These are phyloP conservation scores for Diphyllodes magnificus DNA, from an alignment of 2,113 vertebrate genomes.

Conservation along the genomic window DNA sequence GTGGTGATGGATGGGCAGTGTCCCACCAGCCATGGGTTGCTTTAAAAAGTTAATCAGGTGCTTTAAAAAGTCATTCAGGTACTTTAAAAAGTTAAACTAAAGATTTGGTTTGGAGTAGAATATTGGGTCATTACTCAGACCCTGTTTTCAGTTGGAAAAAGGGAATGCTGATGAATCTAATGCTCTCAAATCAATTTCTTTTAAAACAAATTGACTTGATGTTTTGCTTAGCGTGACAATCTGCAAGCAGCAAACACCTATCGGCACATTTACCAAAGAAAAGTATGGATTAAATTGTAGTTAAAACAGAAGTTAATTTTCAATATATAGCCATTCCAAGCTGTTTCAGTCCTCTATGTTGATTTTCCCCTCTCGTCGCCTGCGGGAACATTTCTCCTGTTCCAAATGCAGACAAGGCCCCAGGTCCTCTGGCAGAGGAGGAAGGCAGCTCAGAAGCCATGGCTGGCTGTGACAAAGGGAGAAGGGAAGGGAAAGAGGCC, in stretches of 20 bases:
- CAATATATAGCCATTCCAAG: background rate
- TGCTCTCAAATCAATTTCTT: background rate
- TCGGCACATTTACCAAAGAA: background rate
- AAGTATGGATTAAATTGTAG: slow-evolving; percentile 14
- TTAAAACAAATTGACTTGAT: background rate
- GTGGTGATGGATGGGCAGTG: background rate
- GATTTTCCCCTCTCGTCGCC: background rate
- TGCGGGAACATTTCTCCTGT: background rate
- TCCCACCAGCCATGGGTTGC: fast-evolving
- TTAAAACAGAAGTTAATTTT: slow-evolving; percentile 9
- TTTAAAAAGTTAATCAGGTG: background rate
- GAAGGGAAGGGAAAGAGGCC: background rate
- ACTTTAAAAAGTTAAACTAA: background rate
- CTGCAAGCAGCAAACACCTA: background rate
- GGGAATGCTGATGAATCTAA: background rate
- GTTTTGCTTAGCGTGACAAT: slow-evolving; percentile 13
- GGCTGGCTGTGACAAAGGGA: background rate
- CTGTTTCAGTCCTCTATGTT: background rate
- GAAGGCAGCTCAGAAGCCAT: background rate
- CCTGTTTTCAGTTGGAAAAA: background rate
- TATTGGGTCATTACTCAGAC: background rate
- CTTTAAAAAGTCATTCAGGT: background rate
- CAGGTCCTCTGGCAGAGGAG: background rate
- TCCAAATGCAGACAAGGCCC: background rate
- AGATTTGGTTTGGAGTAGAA: background rate